These are phyloP conservation scores for Heteromyza rotundicornis DNA, from an alignment of 2,888 invertebrate species.

Conservation along the genomic window DNA sequence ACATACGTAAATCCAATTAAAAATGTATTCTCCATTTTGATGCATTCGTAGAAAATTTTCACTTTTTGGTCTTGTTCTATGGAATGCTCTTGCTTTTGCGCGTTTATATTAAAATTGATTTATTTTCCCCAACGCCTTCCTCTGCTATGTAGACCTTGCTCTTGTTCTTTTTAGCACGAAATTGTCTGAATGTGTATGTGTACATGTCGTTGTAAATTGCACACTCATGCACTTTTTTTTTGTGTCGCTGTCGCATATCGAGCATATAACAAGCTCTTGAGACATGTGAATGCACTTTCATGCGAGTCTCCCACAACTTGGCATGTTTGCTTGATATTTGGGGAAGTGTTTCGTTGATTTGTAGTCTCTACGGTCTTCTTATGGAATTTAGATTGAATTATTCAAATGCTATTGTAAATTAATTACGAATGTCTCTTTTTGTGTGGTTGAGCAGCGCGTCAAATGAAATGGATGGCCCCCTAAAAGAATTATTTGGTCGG, in stretches of 20 bases:
- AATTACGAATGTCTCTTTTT: too few relatives aligned
- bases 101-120: conserved; percentile 21
- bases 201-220: conserved; percentile 40
- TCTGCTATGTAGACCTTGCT: conserved; percentile 19
- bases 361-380: background rate
- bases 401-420: background rate
- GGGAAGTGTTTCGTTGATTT: background rate
- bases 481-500: too few relatives aligned
- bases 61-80: conserved; percentile 26
- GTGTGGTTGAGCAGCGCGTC: too few relatives aligned
- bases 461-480: too few relatives aligned
- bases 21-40: conserved; percentile 29
- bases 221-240: conserved; percentile 47
- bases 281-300: conserved; percentile 60
- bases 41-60: conserved; percentile 21
- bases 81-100: background rate
- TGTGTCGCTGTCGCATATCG: conserved; percentile 35
- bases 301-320: background rate
- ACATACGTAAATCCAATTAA: conserved; percentile 50
- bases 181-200: conserved; percentile 5
- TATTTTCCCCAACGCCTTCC: too few relatives aligned
- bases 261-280: conserved; percentile 61
- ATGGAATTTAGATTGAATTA: background rate
- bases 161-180: conserved; percentile 14
- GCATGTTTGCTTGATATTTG: background rate